Conservation (phyloP, 1,140 invertebrate species). For the Cydia amplana region DNA sequence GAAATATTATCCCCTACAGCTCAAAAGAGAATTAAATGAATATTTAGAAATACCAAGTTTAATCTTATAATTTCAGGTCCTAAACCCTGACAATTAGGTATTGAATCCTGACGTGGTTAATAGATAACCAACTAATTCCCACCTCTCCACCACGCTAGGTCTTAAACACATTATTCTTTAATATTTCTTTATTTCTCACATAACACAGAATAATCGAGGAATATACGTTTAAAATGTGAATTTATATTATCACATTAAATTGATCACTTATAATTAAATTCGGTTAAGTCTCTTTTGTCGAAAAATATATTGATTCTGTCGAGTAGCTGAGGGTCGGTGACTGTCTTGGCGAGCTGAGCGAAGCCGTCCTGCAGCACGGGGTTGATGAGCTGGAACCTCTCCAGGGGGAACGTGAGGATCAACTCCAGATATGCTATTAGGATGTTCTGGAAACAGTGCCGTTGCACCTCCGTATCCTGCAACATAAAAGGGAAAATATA, state of each 20-base stretch:
- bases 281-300: conserved; percentile 70
- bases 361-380: conserved; percentile 79
- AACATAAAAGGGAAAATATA: conserved; percentile 40
- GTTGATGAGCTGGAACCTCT: conserved; percentile 78
- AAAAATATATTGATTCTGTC: conserved; percentile 77
- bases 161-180: conserved; percentile 34
- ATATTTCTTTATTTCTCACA: conserved; percentile 65
- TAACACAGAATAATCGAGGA: conserved; percentile 63
- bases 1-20: conserved; percentile 56
- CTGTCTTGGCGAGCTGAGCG: conserved; percentile 78
- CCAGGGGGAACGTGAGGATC: conserved; percentile 78
- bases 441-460: conserved; percentile 80
- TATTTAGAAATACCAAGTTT: conserved; percentile 32
- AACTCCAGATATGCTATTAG: conserved; percentile 82
- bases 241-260: conserved; percentile 64
- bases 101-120: too few species aligned
- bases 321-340: conserved; percentile 75
- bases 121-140: too few species aligned
- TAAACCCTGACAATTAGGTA: too few species aligned
- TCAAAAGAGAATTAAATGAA: conserved; percentile 59
- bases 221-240: conserved; percentile 59
- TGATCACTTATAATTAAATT: conserved; percentile 68
- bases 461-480: conserved; percentile 80
- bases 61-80: background rate
- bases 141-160: too few species aligned